Evolutionary conservation across 2,797 vertebrate species (phyloP).

Genomic region (Amblyraja radiata): DNA sequence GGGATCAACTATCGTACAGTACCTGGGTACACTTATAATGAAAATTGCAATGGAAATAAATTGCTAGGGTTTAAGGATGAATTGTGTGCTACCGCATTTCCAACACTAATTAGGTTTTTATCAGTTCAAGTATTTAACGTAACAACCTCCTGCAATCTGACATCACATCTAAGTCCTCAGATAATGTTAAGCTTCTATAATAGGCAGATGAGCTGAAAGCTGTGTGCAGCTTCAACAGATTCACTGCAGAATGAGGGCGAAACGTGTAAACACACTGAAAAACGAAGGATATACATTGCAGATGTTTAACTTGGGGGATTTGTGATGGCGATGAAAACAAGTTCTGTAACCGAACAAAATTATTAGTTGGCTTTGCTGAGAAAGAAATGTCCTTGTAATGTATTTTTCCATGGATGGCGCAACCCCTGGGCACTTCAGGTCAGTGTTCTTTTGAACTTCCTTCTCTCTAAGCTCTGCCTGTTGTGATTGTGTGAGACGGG

Average conservation of each 20-base stretch:
- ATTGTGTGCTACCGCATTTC: constrained; percentile 46
- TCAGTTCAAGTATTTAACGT: constrained; percentile 43
- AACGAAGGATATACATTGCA: not conserved
- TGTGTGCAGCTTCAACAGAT: not conserved
- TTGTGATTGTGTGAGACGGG: not conserved
- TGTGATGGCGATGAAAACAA: not conserved
- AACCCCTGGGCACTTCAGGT: constrained; percentile 39
- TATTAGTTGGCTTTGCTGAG: constrained; percentile 12
- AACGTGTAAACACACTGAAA: not conserved
- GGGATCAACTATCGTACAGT: not conserved
- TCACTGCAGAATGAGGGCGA: fast-evolving
- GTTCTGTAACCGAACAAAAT: not conserved
- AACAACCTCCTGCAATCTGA: constrained; percentile 40
- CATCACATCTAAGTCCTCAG: constrained; percentile 42
- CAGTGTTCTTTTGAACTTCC: constrained; percentile 28
- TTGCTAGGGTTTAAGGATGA: constrained; percentile 39
- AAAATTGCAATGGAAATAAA: not conserved
- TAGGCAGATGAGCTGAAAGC: constrained; percentile 39
- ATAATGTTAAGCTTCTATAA: constrained; percentile 35
- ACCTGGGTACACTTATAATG: not conserved
- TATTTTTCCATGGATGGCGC: constrained; percentile 44
- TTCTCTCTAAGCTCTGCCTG: not conserved
- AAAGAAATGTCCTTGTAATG: constrained; percentile 37
- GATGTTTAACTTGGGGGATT: not conserved
- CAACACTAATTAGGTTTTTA: constrained; percentile 44